Evolutionary conservation across 2,888 invertebrate genomes (phyloP), one percentile per base, ranked within the genome.

Genomic region (Psylliodes chrysocephalus): DNA sequence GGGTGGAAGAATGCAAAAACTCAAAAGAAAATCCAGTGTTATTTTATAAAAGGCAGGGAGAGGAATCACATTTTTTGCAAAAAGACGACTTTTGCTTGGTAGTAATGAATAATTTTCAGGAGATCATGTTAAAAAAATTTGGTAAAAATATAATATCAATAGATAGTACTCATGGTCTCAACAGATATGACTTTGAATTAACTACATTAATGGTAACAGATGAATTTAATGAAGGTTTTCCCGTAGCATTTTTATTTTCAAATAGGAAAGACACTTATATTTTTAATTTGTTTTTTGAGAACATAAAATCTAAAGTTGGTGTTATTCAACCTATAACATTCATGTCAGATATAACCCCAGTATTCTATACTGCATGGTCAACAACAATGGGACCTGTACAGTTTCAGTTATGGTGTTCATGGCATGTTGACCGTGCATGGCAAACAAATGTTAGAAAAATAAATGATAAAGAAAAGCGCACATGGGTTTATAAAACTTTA

Each of bases 141-240:
- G 38, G 38, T 4, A 2, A 6, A 3, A 47, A 47, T 25, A 25
- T 47, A 8, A n/a, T 22, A 14, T 60, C 64, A 18, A 15, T 67
- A 44, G 68, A 69, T 59, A 51, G 64, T 2, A 64, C 64, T 25
- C 67, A 65, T 25, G 64, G 67, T 3, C 33, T 67, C 15, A 67
- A 67, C 38, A 30, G 25, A 12, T 67, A 65, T 51, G 59, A 67
- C 19, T 67, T 67, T 59, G 64, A 67, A 35, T 30, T 65, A 10
- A 60, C 60, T 10, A 67, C 61, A 25, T 5, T 67, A n/a, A 18
- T 67, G 59, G 56, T 67, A 30, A 28, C 62, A 25, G 62, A 64
- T 64, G 65, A 67, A 22, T 64, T 60, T 63, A 54, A 54, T 18
- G 42, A 67, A 62, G 67, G 64, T n/a, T 7, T 67, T 14, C 64